Percentiles rank a stretch among this genome's conserved stretches.
Evolutionary conservation across 2,797 vertebrate genomes (phyloP).

Genomic region (Siniperca obscura): DNA sequence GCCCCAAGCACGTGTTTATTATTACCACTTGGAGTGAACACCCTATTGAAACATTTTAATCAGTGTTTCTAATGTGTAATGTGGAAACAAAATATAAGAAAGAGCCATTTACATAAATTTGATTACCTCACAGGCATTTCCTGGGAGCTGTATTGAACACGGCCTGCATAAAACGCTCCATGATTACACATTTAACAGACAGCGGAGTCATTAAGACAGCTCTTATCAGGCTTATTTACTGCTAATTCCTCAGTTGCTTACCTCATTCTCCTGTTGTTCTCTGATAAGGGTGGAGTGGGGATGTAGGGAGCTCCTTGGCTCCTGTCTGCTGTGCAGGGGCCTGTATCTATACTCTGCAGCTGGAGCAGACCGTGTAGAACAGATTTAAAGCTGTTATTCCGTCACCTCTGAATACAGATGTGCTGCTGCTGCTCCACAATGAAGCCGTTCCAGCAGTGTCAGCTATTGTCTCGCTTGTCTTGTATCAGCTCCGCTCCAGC

Average conservation of each 20-base stretch:
- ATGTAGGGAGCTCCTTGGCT: constrained; percentile 31
- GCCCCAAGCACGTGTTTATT: constrained; percentile 32
- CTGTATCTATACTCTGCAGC: constrained; percentile 79
- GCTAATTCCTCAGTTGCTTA: constrained; percentile 70
- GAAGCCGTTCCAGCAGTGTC: constrained; percentile 66
- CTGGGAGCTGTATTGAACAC: constrained; percentile 18
- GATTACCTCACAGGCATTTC: constrained; percentile 12
- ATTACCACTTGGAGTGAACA: constrained; percentile 6
- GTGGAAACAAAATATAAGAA: background rate
- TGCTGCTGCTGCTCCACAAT: constrained; percentile 60
- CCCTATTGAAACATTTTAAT: constrained; percentile 16
- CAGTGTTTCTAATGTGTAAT: constrained; percentile 1
- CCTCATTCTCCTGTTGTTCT: constrained; percentile 69
- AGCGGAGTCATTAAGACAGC: constrained; percentile 53
- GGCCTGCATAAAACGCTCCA: background rate
- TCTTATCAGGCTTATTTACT: constrained; percentile 67
- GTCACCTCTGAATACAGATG: constrained; percentile 63
- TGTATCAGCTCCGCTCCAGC: constrained; percentile 62
- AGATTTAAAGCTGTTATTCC: constrained; percentile 60
- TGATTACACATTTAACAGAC: constrained; percentile 49
- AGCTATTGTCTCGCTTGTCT: constrained; percentile 72
- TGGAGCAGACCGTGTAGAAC: constrained; percentile 54
- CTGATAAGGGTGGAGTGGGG: constrained; percentile 79
- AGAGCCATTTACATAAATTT: background rate
- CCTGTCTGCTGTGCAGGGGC: constrained; percentile 36